phyloP scores from a whole-genome alignment of 2,113 vertebrate genomes.

The Monarcha castaneiventris region DNA sequence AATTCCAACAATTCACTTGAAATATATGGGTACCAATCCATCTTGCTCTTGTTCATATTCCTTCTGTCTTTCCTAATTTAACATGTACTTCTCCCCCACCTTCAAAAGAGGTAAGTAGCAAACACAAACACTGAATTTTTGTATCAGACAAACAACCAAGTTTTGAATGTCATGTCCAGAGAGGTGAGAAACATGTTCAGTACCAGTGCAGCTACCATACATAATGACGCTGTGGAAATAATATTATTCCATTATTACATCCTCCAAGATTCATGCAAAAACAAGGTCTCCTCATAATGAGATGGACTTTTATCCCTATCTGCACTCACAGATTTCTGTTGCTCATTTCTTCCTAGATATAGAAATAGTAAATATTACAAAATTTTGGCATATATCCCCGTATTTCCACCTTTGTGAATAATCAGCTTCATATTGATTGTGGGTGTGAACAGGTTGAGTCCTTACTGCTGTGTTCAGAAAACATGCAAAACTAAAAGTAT shows the following conservation, averaged over 20 bases:
- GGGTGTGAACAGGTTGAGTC: background rate
- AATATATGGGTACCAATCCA: background rate
- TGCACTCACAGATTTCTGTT: background rate
- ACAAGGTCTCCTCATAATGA: background rate
- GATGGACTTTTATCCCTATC: background rate
- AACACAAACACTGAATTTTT: background rate
- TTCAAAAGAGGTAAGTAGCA: background rate
- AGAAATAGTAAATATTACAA: background rate
- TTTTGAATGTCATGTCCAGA: background rate
- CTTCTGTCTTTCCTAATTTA: background rate
- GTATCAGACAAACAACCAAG: background rate
- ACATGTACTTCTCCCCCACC: background rate
- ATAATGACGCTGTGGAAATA: background rate
- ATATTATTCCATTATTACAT: background rate
- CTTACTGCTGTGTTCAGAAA: background rate
- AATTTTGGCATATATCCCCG: background rate
- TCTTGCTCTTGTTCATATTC: background rate
- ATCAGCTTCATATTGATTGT: background rate
- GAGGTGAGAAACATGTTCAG: background rate
- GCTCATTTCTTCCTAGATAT: background rate
- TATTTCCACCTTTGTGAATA: background rate
- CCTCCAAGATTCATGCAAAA: background rate
- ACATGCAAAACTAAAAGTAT: background rate
- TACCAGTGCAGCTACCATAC: background rate
- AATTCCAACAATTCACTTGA: background rate